Base-by-base conservation (phyloP, 2,797 vertebrate species). In the Mus caroli region DNA sequence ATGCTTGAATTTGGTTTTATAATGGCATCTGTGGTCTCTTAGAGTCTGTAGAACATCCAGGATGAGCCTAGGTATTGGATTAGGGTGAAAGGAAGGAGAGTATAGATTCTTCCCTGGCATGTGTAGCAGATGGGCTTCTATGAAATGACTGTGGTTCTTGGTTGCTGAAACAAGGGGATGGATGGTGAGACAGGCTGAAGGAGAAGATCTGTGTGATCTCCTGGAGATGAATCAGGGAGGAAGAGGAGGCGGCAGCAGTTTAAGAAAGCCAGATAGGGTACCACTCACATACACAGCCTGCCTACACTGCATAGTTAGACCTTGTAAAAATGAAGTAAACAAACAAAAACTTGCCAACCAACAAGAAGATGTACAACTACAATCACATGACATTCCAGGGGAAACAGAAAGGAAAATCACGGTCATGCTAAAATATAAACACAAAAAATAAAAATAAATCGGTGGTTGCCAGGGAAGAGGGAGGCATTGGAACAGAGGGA, bases 321-420 rank as follows among this genome's bases (percentile, higher is more conserved):
- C 13, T n/a, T 26, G 22, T 26, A 56, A 40, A 87, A 87, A 40
- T 15, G 40, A 17, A 26, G 22, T 15, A 82, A 43, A 82, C 24
- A 40, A 58, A 58, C 19, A 6, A 52, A 19, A 52, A 26, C 40
- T 17, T 87, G n/a, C 62, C 34, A 75, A 88, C 24, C 14, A 22
- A 83, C 19, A 46, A 77, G 80, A 78, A 86, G 19, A 86, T 24
- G 84, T 10, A 9, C 26, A 85, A 71, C 46, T 85, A 96, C 28
- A 77, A 85, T 13, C 79, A 46, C 13, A 46, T 77, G n/a, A 69
- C 54, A 79, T 94, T 88, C 10, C 46, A 10, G 46, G 52, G 90
- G 92, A 22, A 69, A 96, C 90, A 22, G 22, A 96, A 92, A 22
- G 22, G 26, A 88, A 34, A 62, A 37, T 26, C 80, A 52, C 73